Percentiles rank a stretch among this genome's conserved stretches.
Conservation (phyloP, 1,140 invertebrate genomes). For the Orius laevigatus region DNA sequence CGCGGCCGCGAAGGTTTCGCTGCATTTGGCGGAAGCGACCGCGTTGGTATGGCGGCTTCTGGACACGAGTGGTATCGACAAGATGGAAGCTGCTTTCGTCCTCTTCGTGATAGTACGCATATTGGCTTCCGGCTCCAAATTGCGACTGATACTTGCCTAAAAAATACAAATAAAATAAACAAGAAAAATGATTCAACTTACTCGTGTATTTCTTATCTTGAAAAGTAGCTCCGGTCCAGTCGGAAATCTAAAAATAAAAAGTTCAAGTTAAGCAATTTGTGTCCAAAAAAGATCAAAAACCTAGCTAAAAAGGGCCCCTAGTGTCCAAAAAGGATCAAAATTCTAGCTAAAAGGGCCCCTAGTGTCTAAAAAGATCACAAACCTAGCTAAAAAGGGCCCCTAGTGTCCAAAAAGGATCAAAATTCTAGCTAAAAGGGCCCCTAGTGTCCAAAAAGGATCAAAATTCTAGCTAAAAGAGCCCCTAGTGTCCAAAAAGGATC, state of each 20-base stretch:
- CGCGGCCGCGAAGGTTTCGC: conserved; percentile 60
- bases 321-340: no score
- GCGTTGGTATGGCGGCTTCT: conserved; percentile 79
- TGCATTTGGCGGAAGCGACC: conserved; percentile 64
- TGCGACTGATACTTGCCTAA: conserved; percentile 89
- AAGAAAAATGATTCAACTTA: conserved; percentile 34
- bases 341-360: no score
- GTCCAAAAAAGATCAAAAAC: no score
- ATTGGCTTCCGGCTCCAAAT: conserved; percentile 86
- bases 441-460: no score
- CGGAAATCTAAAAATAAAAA: conserved; percentile 56
- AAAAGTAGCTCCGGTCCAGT: conserved; percentile 90
- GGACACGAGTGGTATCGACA: conserved; percentile 83
- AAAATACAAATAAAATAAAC: conserved; percentile 21
- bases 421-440: no score
- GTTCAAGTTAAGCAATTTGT: no score
- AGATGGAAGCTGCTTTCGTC: conserved; percentile 97
- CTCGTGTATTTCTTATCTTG: conserved; percentile 91
- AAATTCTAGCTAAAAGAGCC: no score
- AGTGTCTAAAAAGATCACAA: no score
- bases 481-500: no score
- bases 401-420: no score
- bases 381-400: no score
- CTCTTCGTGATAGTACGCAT: conserved; percentile 95
- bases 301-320: no score